These are phyloP conservation scores for Omphaloscelis lunosa DNA, from an alignment of 2,888 invertebrate genomes.

Conservation along the genomic window DNA sequence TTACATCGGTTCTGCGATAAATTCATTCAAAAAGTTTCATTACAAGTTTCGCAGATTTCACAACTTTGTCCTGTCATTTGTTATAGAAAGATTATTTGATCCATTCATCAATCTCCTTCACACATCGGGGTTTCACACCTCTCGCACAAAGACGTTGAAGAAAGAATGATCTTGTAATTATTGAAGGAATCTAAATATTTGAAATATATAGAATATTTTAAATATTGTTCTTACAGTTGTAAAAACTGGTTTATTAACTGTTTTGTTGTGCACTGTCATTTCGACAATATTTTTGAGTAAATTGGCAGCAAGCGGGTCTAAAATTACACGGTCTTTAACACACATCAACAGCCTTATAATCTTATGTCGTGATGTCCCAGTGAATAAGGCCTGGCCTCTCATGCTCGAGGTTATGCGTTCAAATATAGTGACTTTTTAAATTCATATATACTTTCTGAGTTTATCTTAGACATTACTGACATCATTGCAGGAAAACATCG, in stretches of 20 bases:
- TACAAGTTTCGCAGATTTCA: conserved; percentile 38
- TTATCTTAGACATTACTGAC: background rate
- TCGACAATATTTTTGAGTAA: background rate
- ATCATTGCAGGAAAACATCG: background rate
- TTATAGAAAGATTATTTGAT: conserved; percentile 49
- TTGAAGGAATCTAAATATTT: conserved; percentile 11
- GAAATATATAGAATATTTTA: background rate
- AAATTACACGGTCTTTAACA: background rate
- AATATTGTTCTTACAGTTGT: too few relatives aligned
- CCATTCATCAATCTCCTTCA: conserved; percentile 58
- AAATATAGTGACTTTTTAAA: background rate
- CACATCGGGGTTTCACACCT: conserved; percentile 31
- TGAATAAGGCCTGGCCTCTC: background rate
- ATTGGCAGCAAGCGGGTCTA: background rate
- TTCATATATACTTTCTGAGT: background rate
- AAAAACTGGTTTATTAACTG: background rate
- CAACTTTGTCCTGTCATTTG: conserved; percentile 42
- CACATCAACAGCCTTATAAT: background rate
- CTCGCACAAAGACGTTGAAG: conserved; percentile 25
- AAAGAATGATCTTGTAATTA: conserved; percentile 44
- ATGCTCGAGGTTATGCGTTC: background rate
- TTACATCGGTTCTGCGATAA: conserved; percentile 31
- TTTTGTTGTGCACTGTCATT: background rate
- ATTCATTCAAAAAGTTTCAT: conserved; percentile 40
- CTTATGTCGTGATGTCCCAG: background rate